Evolutionary conservation across 1,140 invertebrate genomes (phyloP).

Genomic region (Rhagoletis pomonella): DNA sequence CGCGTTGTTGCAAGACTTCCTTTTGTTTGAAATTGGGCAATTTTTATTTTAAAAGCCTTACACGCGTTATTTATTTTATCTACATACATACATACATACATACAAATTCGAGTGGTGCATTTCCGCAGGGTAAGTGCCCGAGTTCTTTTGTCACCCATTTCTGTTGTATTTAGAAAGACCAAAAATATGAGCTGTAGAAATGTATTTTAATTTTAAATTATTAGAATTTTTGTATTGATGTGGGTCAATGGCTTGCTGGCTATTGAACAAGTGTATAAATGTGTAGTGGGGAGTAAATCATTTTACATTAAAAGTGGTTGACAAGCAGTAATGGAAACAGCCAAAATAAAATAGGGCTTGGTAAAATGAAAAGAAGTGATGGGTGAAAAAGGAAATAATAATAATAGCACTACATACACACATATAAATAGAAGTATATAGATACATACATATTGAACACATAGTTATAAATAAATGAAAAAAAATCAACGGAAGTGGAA

Average conservation of each 20-base stretch:
- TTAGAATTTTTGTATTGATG: slow-evolving; percentile 9
- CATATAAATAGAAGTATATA: not conserved
- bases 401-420: not conserved
- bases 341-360: not conserved
- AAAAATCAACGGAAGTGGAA: not conserved
- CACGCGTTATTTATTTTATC: not conserved
- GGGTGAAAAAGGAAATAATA: not conserved
- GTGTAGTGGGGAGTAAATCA: not conserved
- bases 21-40: not conserved
- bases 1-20: too few relatives aligned
- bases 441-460: too few relatives aligned
- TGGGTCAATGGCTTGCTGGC: not conserved
- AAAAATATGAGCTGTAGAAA: not conserved
- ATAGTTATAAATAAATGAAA: not conserved
- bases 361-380: slow-evolving; percentile 1
- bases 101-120: not conserved
- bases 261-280: not conserved
- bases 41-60: not conserved
- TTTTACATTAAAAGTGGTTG: not conserved
- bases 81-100: not conserved
- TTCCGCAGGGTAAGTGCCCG: too few relatives aligned
- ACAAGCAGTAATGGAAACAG: not conserved
- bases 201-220: slow-evolving; percentile 14
- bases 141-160: not conserved
- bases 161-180: not conserved